Conservation (phyloP, 2,113 vertebrate genomes). For the Daubentonia madagascariensis region DNA sequence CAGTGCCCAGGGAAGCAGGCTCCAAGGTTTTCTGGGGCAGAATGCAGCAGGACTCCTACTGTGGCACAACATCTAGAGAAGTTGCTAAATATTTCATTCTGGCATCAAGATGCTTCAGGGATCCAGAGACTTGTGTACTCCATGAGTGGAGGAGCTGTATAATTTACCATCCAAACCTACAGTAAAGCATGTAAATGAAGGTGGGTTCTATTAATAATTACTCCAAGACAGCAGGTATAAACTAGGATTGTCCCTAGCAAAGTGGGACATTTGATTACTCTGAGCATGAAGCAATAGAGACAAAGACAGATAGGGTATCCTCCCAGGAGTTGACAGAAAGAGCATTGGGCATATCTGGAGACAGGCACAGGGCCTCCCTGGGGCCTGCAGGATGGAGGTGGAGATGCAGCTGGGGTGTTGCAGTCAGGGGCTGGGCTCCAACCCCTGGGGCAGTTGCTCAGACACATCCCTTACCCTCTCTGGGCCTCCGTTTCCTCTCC, state of each 20-base stretch:
- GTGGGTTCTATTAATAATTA: not conserved
- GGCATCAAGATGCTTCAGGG: not conserved
- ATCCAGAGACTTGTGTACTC: not conserved
- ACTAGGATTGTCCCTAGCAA: not conserved
- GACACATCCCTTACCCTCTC: not conserved
- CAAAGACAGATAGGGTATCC: not conserved
- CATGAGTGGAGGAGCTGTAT: accelerated
- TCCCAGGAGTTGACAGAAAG: not conserved
- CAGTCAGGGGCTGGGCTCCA: not conserved
- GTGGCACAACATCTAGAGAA: not conserved
- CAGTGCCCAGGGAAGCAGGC: not conserved
- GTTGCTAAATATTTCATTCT: not conserved
- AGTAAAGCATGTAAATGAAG: not conserved
- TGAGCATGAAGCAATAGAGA: not conserved
- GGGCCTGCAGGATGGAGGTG: not conserved
- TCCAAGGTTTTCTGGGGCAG: not conserved
- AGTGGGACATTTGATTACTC: not conserved
- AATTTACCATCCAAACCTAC: not conserved
- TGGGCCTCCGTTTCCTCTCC: not conserved
- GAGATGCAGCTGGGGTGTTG: not conserved
- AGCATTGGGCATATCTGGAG: not conserved
- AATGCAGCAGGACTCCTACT: not conserved
- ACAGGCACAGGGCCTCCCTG: not conserved
- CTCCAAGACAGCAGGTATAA: not conserved
- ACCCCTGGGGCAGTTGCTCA: not conserved